Evolutionary conservation across 2,113 vertebrate genomes (phyloP).

Genomic region (Ceyx cyanopectus): DNA sequence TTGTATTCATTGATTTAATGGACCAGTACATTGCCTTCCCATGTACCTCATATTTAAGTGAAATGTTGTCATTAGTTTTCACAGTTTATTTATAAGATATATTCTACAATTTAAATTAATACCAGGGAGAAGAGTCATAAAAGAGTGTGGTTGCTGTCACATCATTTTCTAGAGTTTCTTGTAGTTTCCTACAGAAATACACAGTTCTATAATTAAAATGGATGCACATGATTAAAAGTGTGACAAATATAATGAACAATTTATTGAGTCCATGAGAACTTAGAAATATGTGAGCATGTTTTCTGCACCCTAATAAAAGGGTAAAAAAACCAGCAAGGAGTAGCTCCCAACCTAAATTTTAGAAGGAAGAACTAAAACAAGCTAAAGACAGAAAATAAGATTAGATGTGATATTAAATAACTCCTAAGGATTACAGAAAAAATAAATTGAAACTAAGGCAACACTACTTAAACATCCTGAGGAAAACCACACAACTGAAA

Average conservation of each 20-base stretch:
- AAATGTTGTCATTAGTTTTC: slow-evolving; percentile 54
- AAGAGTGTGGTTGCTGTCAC: background rate
- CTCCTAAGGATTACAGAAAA: slow-evolving; percentile 32
- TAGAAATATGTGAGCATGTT: slow-evolving; percentile 8
- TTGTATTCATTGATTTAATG: background rate
- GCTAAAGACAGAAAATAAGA: background rate
- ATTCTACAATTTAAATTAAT: slow-evolving; percentile 44
- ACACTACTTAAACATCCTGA: slow-evolving; percentile 23
- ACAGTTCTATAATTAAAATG: background rate
- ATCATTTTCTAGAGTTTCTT: slow-evolving; percentile 23
- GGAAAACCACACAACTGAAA: slow-evolving; percentile 33
- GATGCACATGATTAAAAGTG: background rate
- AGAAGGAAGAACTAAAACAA: background rate
- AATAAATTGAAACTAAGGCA: slow-evolving; percentile 38
- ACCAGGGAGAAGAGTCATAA: background rate
- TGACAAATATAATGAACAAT: background rate
- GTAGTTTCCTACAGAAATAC: background rate
- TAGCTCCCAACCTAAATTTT: background rate
- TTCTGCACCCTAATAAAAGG: background rate
- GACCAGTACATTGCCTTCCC: slow-evolving; percentile 40
- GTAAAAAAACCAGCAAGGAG: background rate
- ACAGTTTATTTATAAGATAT: slow-evolving; percentile 45
- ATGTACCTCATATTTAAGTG: slow-evolving; percentile 39
- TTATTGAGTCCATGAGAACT: background rate
- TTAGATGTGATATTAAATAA: background rate